phyloP scores from a whole-genome alignment of 2,113 vertebrate species.

The Fukomys damarensis region DNA sequence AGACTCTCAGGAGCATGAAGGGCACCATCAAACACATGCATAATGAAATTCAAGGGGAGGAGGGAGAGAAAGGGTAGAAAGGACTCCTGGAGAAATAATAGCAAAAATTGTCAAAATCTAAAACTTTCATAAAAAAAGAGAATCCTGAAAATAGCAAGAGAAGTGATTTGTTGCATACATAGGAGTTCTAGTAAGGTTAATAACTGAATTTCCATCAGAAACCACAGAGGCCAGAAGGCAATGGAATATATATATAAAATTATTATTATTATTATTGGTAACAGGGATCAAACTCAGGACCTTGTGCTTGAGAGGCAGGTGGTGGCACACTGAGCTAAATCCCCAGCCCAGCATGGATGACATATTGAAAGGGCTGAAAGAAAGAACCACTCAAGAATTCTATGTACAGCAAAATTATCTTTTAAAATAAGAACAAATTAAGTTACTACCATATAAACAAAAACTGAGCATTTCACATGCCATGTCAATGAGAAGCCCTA shows the following conservation, averaged over 20 bases:
- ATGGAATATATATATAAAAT: no score
- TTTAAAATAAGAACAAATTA: no score
- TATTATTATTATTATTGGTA: no score
- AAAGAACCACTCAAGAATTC: not conserved
- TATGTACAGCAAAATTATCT: not conserved
- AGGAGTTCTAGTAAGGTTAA: not conserved
- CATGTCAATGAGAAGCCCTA: no score
- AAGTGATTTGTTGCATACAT: not conserved
- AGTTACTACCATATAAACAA: not conserved
- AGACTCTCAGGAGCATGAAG: not conserved
- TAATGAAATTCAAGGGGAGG: not conserved
- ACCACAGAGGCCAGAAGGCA: not conserved
- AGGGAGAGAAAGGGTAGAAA: not conserved
- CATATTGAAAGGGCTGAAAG: not conserved
- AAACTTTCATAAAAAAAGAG: not conserved
- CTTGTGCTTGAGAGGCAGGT: no score
- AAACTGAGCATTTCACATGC: no score
- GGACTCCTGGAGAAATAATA: not conserved
- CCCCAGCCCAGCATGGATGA: no score
- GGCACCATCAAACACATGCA: not conserved
- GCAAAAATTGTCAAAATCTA: not conserved
- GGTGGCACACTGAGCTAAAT: no score
- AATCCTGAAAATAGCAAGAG: no score
- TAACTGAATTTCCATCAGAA: not conserved
- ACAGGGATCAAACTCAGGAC: no score